Percentiles rank a stretch among this genome's conserved stretches.
Conservation (phyloP, 2,888 invertebrate genomes). For the Allophyes oxyacanthae region DNA sequence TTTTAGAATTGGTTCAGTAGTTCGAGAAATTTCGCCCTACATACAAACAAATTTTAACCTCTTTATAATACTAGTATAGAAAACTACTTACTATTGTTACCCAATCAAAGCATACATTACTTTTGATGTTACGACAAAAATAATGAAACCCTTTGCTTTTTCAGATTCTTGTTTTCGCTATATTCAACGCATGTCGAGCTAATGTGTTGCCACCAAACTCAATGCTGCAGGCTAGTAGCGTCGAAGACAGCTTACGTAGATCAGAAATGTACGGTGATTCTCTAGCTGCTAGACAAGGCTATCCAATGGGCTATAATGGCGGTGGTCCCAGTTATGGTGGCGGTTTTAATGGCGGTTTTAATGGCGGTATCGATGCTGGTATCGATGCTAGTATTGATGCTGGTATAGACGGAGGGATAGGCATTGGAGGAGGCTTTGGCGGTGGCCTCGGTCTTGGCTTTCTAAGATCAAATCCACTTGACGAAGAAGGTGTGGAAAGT, state of each 20-base stretch:
- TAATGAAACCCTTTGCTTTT: too few species aligned
- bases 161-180: conserved; percentile 3
- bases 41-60: too few species aligned
- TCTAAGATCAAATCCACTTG: neutral
- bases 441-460: neutral
- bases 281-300: too few species aligned
- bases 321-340: neutral
- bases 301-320: too few species aligned
- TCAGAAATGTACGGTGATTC: too few species aligned
- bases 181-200: conserved; percentile 1
- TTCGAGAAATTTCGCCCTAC: too few species aligned
- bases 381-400: neutral
- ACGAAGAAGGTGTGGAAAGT: neutral
- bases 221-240: too few species aligned
- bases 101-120: too few species aligned
- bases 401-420: conserved; percentile 2
- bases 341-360: neutral
- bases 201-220: neutral
- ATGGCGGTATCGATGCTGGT: neutral
- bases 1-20: too few species aligned
- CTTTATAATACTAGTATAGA: too few species aligned
- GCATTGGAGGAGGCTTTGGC: conserved; percentile 6
- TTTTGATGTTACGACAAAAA: too few species aligned
- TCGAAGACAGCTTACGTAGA: neutral
- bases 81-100: too few species aligned